A percentile compares a stretch with the other conserved stretches of the same genome.
phyloP scores from a whole-genome alignment of 2,113 vertebrate species.

The Tragelaphus strepsiceros region DNA sequence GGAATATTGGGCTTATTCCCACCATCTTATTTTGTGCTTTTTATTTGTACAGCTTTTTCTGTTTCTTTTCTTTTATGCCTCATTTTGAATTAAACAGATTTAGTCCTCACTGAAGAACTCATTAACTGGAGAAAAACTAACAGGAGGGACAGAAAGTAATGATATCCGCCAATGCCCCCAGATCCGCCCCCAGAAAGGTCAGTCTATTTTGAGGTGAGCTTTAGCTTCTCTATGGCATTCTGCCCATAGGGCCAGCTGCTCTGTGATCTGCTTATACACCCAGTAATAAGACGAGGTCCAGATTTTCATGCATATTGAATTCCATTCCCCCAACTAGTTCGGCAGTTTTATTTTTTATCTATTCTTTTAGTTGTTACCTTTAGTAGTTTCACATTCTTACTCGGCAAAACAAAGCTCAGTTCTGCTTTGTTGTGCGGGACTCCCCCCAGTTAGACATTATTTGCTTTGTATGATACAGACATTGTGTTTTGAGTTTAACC shows the following conservation, averaged over 20 bases:
- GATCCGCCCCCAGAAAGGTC: not conserved
- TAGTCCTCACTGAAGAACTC: not conserved
- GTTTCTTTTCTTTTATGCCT: not conserved
- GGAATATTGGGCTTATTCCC: not conserved
- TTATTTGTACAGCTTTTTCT: not conserved
- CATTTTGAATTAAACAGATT: not conserved
- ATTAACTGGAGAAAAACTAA: not conserved
- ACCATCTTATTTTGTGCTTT: not conserved
- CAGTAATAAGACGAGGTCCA: not conserved
- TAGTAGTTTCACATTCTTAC: not conserved
- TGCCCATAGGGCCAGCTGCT: not conserved
- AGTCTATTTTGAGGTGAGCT: too few relatives aligned
- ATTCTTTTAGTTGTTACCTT: not conserved
- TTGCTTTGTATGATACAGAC: not conserved
- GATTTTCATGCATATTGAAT: not conserved
- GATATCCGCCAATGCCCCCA: fast-evolving
- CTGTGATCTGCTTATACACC: not conserved
- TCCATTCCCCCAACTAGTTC: not conserved
- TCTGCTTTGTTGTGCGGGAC: not conserved
- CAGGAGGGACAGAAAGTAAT: not conserved
- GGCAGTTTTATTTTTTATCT: not conserved
- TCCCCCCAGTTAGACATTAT: too few relatives aligned
- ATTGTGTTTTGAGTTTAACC: not conserved
- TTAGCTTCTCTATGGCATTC: not conserved
- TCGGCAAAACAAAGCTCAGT: not conserved